Percentiles rank a stretch among this genome's conserved stretches.
phyloP scores from a whole-genome alignment of 2,797 vertebrate genomes.

The Hypotaenidia okinawae region DNA sequence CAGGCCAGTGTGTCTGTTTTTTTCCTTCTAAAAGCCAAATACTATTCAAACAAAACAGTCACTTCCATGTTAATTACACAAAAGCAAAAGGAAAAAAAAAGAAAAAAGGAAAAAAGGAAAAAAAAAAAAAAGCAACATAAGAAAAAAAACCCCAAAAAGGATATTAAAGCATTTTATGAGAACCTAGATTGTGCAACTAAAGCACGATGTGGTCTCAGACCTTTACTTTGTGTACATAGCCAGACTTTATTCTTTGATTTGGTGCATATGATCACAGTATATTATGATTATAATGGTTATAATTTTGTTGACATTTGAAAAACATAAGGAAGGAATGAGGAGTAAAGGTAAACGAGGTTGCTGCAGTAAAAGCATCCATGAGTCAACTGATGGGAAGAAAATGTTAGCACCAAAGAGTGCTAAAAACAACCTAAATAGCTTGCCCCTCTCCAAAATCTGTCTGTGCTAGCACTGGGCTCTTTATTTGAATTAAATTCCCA shows the following conservation, averaged over 20 bases:
- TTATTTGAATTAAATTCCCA: not conserved
- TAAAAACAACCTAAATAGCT: not conserved
- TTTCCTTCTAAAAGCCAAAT: conserved; percentile 62
- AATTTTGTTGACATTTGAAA: conserved; percentile 51
- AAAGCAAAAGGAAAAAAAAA: not conserved
- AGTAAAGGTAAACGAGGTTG: not conserved
- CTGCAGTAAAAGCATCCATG: not conserved
- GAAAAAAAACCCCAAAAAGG: not conserved
- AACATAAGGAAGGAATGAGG: not conserved
- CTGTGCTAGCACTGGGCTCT: not conserved
- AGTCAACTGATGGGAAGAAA: not conserved
- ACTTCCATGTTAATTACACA: conserved; percentile 45
- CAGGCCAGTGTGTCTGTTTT: conserved; percentile 40
- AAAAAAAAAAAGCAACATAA: not conserved
- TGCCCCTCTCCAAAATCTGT: not conserved
- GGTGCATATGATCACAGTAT: conserved; percentile 9
- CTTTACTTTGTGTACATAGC: conserved; percentile 35
- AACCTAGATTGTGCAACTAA: conserved; percentile 2
- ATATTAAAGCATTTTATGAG: conserved; percentile 39
- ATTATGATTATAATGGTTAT: not conserved
- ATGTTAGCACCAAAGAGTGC: fast-evolving
- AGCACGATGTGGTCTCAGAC: not conserved
- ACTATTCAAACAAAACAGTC: conserved; percentile 52
- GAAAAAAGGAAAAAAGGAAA: not conserved
- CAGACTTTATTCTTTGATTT: conserved; percentile 21